Conservation (phyloP, 92 coral and sea anemone species). For the Phymanthus crucifer region DNA sequence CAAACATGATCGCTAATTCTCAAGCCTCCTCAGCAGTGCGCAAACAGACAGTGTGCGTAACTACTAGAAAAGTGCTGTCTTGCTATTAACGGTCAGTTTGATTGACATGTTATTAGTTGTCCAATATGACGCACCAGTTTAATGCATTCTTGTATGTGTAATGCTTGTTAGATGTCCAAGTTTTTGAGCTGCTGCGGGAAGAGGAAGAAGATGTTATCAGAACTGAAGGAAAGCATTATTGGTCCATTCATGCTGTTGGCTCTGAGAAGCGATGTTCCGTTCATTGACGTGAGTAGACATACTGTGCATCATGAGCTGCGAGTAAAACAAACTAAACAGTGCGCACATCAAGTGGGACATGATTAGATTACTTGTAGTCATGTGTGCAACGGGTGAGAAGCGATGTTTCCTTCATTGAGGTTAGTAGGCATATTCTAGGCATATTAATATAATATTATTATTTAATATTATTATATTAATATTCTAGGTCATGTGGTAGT, state of each 20-base stretch:
- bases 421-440: too few species aligned
- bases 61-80: too few species aligned
- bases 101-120: too few species aligned
- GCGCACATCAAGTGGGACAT: not conserved
- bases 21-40: too few species aligned
- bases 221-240: constrained; percentile 86
- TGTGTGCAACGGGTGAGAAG: too few species aligned
- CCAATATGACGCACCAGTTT: too few species aligned
- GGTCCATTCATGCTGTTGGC: constrained; percentile 96
- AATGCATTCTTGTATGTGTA: not conserved
- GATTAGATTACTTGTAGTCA: not conserved
- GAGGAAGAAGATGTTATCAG: constrained; percentile 81
- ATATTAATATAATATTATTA: too few species aligned
- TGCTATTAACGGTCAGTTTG: too few species aligned
- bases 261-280: constrained; percentile 83
- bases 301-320: not conserved
- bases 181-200: constrained; percentile 89
- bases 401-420: constrained; percentile 88
- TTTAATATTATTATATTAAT: too few species aligned
- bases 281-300: constrained; percentile 74
- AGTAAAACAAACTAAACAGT: not conserved
- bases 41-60: too few species aligned
- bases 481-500: too few species aligned
- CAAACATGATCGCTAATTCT: too few species aligned
- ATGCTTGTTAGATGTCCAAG: constrained; percentile 67